Conservation (phyloP, 1,140 invertebrate genomes). For the Patella vulgata region DNA sequence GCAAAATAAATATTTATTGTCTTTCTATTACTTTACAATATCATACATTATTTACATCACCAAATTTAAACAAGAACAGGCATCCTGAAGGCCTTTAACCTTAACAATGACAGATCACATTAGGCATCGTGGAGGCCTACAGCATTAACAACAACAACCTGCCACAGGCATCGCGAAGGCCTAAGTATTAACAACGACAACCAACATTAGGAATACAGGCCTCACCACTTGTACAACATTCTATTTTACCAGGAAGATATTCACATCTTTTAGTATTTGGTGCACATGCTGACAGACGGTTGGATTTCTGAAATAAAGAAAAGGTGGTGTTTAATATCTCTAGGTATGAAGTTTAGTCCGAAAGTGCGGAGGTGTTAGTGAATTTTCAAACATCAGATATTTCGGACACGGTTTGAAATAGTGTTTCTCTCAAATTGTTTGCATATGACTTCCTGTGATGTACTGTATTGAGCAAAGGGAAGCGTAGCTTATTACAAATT, state of each 20-base stretch:
- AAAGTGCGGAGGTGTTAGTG: not conserved
- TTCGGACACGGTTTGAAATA: too few species aligned
- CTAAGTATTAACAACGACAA: slow-evolving; percentile 35
- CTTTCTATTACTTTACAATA: too few species aligned
- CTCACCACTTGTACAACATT: slow-evolving; percentile 46
- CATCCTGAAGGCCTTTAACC: too few species aligned
- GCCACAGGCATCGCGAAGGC: slow-evolving; percentile 38
- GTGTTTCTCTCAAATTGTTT: too few species aligned
- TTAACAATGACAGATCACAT: too few species aligned
- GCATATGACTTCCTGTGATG: too few species aligned
- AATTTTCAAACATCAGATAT: not conserved
- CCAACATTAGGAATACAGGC: slow-evolving; percentile 49
- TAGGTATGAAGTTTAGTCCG: not conserved
- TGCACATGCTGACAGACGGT: slow-evolving; percentile 26
- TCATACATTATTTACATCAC: too few species aligned
- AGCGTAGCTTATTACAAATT: too few species aligned
- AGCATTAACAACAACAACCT: slow-evolving; percentile 45
- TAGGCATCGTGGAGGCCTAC: too few species aligned
- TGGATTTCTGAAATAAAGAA: not conserved
- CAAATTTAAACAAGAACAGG: too few species aligned
- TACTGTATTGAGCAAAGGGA: too few species aligned
- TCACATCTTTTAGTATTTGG: slow-evolving; percentile 36
- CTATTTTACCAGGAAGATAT: slow-evolving; percentile 43
- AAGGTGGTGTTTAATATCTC: not conserved
- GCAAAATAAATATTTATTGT: too few species aligned